These are phyloP conservation scores for Potamarius usumacintae DNA, from an alignment of 2,113 vertebrate species.

Conservation along the genomic window DNA sequence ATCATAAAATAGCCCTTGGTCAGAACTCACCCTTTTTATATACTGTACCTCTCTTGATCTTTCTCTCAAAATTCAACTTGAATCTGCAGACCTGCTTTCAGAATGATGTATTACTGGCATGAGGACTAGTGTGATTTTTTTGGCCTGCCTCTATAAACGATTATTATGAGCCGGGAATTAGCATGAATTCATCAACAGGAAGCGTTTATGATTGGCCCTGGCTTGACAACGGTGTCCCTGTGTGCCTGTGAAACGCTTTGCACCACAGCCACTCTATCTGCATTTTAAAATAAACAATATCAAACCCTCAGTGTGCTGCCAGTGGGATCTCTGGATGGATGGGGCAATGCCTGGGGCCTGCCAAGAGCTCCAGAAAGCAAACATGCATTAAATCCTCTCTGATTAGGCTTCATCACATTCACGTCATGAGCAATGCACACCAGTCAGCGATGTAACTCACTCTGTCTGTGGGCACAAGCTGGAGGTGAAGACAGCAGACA, in stretches of 20 bases:
- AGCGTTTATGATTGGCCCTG: conserved; percentile 59
- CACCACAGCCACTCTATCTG: conserved; percentile 45
- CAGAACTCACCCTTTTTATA: background rate
- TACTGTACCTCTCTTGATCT: background rate
- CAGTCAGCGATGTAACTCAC: conserved; percentile 59
- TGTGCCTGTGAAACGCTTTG: conserved; percentile 46
- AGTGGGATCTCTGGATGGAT: conserved; percentile 57
- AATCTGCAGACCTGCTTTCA: conserved; percentile 25
- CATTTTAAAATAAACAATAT: conserved; percentile 61
- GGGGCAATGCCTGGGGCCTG: conserved; percentile 45
- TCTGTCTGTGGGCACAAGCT: conserved; percentile 37
- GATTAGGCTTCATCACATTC: conserved; percentile 72
- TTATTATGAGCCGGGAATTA: conserved; percentile 51
- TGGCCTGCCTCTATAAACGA: conserved; percentile 35
- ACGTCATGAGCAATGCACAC: conserved; percentile 66
- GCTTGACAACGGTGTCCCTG: conserved; percentile 62
- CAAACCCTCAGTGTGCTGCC: conserved; percentile 52
- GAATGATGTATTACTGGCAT: background rate
- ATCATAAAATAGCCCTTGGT: conserved; percentile 1
- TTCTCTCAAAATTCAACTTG: background rate
- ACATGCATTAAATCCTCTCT: conserved; percentile 69
- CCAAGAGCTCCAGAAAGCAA: conserved; percentile 71
- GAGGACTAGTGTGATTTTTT: conserved; percentile 8
- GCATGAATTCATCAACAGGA: conserved; percentile 52
- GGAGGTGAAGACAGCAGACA: conserved; percentile 17